Conservation (phyloP, 2,797 vertebrate species). For the Artibeus jamaicensis region DNA sequence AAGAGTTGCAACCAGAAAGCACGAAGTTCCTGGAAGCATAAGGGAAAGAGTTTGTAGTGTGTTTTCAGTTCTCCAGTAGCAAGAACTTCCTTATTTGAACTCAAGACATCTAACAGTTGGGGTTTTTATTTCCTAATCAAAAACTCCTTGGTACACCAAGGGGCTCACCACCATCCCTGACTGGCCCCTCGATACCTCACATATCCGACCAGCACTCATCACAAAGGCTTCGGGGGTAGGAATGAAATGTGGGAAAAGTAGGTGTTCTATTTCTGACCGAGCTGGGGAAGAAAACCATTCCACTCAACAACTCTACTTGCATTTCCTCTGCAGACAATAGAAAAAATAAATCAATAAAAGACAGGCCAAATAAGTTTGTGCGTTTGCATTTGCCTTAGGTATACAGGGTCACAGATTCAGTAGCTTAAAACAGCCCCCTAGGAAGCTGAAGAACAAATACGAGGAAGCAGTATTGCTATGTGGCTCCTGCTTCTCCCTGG, state of each 20-base stretch:
- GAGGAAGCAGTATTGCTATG: background rate
- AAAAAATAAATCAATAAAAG: background rate
- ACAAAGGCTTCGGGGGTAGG: background rate
- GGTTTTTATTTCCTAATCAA: background rate
- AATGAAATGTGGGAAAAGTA: background rate
- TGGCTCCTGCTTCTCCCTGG: background rate
- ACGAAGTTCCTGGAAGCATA: background rate
- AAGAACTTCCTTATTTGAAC: background rate
- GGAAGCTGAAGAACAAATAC: slow-evolving; percentile 9
- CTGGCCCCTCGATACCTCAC: background rate
- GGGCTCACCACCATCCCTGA: background rate
- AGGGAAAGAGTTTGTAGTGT: background rate
- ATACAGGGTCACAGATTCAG: slow-evolving; percentile 48
- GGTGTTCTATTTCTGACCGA: background rate
- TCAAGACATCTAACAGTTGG: background rate
- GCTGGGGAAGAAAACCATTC: slow-evolving; percentile 5
- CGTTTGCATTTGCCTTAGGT: slow-evolving; percentile 56
- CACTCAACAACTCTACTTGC: background rate
- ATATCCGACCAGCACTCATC: background rate
- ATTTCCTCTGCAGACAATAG: background rate
- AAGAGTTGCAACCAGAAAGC: slow-evolving; percentile 17
- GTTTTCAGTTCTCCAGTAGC: background rate
- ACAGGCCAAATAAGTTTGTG: slow-evolving; percentile 26
- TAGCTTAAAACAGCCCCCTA: background rate
- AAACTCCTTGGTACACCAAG: background rate